Evolutionary conservation across 2,888 invertebrate genomes (phyloP), one percentile per base, ranked within the genome.

Genomic region (Panopea generosa): DNA sequence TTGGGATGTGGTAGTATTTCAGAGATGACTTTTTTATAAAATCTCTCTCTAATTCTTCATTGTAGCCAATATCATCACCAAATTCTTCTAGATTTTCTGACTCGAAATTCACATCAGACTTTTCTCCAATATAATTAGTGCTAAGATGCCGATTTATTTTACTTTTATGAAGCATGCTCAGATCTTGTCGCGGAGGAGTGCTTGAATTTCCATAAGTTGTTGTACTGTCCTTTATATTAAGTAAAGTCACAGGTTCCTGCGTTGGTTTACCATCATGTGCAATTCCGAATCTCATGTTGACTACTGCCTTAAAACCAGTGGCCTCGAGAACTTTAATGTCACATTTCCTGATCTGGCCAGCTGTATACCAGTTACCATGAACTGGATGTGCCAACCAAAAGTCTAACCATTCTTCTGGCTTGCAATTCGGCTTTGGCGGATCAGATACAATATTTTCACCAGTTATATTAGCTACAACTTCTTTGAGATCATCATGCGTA

Each of bases 21-120:
- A 89, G 55, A 7, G 76, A 67, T 16, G 84, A 81, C n/a, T 82
- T 82, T 53, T 68, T 57, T 22, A 88, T 77, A 38, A 75, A 57
- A 40, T 83, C 65, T 56, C 76, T 78, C 65, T 90, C 89, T 14
- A 81, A 20, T 11, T 80, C 65, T 66, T 86, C 88, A 75, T 89
- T 90, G 60, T 86, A 89, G 6, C 90, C 90, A 52, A 89, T 82
- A 27, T 84, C 84, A 83, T 90, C 90, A 6, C 90, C 90, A 82
- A 89, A 90, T 71, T 90, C 89, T 16, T 74, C 81, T 4, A 52
- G 55, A 72, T 90, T 90, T n/a, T 67, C 76, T 2, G 52, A 60
- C 65, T 89, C 89, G 77, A 82, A 90, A 65, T 90, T 90, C 16
- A 82, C 67, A 2, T 40, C 29, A 2, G 88, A 84, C 18, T 79